phyloP scores from a whole-genome alignment of 2,113 vertebrate species.

The Planiliza haematocheilus region DNA sequence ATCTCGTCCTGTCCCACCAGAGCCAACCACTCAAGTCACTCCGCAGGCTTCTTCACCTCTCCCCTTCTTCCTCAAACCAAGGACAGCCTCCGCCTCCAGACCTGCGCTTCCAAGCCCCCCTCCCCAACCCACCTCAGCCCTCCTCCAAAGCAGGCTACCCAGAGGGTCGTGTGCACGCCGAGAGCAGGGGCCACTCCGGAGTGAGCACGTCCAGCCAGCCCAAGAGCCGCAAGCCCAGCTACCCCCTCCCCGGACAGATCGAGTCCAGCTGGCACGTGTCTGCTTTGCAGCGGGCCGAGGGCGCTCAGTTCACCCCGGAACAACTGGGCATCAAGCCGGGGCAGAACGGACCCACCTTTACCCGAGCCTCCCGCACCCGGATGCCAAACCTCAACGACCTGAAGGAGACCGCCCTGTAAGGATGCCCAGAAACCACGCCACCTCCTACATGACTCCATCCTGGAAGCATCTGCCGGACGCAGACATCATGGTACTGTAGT shows the following conservation, averaged over 20 bases:
- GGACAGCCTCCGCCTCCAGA: constrained; percentile 83
- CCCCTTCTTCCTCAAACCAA: constrained; percentile 90
- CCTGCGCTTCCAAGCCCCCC: constrained; percentile 91
- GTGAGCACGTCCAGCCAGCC: constrained; percentile 84
- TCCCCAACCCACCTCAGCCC: constrained; percentile 84
- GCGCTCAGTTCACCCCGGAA: constrained; percentile 89
- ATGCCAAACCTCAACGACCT: constrained; percentile 99
- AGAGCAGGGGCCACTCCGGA: constrained; percentile 80
- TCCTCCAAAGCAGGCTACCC: constrained; percentile 87
- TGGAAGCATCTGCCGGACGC: constrained; percentile 43
- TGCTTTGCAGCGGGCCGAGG: constrained; percentile 89
- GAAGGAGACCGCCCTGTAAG: constrained; percentile 97
- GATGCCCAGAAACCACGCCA: constrained; percentile 20
- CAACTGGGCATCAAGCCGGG: constrained; percentile 94
- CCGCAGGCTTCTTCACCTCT: constrained; percentile 94
- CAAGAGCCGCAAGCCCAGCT: constrained; percentile 88
- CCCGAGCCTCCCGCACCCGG: constrained; percentile 90
- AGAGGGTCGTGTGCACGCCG: constrained; percentile 73
- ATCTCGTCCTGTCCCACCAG: constrained; percentile 76
- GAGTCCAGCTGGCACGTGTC: constrained; percentile 95
- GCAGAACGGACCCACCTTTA: constrained; percentile 95
- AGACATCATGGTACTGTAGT: constrained; percentile 38
- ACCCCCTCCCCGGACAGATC: constrained; percentile 93
- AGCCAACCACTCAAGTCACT: constrained; percentile 97
- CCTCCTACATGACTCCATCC: constrained; percentile 50